Percentiles rank a stretch among this genome's conserved stretches.
Conservation (phyloP, 2,113 vertebrate species). For the Sinocyclocheilus anshuiensis region DNA sequence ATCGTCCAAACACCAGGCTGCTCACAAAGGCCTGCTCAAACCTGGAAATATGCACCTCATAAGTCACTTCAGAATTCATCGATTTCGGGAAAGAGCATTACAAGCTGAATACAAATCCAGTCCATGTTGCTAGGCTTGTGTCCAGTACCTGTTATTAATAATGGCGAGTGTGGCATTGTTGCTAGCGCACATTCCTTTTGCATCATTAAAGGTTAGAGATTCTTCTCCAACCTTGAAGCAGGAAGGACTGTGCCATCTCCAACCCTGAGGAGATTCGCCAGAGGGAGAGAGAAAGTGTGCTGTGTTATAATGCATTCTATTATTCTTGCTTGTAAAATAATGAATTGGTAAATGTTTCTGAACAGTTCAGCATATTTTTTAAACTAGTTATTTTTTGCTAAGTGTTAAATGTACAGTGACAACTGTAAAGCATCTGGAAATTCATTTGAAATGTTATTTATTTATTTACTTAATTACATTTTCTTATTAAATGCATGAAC, state of each 20-base stretch:
- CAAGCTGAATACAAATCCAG: slow-evolving; percentile 1
- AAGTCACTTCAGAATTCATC: neutral
- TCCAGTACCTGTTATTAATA: slow-evolving; percentile 85
- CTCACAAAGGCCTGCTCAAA: slow-evolving; percentile 94
- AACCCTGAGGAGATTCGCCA: slow-evolving; percentile 77
- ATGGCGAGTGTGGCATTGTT: slow-evolving; percentile 81
- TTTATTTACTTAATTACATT: no score
- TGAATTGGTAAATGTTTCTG: neutral
- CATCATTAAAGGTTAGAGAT: slow-evolving; percentile 79
- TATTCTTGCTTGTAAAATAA: neutral
- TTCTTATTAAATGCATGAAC: neutral
- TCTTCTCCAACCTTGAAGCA: slow-evolving; percentile 94
- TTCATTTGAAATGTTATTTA: neutral
- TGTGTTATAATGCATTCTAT: neutral
- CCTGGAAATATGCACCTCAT: slow-evolving; percentile 66
- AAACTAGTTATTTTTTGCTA: neutral
- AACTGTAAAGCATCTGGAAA: neutral
- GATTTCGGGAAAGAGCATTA: neutral
- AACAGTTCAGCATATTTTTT: neutral
- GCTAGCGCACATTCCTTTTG: slow-evolving; percentile 80
- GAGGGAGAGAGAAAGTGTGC: neutral
- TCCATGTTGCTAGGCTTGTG: neutral
- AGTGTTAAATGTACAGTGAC: neutral
- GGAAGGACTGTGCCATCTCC: slow-evolving; percentile 95
- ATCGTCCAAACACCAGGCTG: slow-evolving; percentile 88